A percentile compares a stretch with the other conserved stretches of the same genome.
Conservation (phyloP, 2,888 invertebrate genomes). For the Amiota communis region DNA sequence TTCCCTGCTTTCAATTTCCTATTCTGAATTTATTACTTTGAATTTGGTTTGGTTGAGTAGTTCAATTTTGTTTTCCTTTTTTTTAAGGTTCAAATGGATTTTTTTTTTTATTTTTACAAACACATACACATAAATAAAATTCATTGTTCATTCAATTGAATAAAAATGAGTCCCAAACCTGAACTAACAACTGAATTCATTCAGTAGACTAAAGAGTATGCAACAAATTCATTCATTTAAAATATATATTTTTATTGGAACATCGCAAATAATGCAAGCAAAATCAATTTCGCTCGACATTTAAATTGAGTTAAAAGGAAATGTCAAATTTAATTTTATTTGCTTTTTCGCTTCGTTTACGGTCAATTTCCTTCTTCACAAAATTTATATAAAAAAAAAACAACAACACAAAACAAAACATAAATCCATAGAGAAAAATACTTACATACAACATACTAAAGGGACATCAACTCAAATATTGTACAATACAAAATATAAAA, state of each 20-base stretch:
- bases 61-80: too few relatives aligned
- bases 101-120: too few relatives aligned
- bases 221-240: too few relatives aligned
- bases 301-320: conserved; percentile 56
- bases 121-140: conserved; percentile 44
- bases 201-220: too few relatives aligned
- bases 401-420: conserved; percentile 2
- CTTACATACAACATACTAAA: too few relatives aligned
- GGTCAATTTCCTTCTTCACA: conserved; percentile 49
- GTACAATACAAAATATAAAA: too few relatives aligned
- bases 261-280: conserved; percentile 19
- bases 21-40: too few relatives aligned
- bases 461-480: background rate
- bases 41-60: too few relatives aligned
- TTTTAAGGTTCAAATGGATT: too few relatives aligned
- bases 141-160: conserved; percentile 51
- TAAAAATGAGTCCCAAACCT: conserved; percentile 33
- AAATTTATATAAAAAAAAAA: conserved; percentile 28
- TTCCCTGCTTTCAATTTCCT: too few relatives aligned
- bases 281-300: conserved; percentile 54
- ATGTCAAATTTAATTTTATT: conserved; percentile 59
- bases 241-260: too few relatives aligned
- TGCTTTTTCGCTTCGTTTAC: conserved; percentile 44
- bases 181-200: conserved; percentile 3
- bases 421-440: conserved; percentile 1